Evolutionary conservation across 2,888 invertebrate genomes (phyloP).

Genomic region (Clanis bilineata): DNA sequence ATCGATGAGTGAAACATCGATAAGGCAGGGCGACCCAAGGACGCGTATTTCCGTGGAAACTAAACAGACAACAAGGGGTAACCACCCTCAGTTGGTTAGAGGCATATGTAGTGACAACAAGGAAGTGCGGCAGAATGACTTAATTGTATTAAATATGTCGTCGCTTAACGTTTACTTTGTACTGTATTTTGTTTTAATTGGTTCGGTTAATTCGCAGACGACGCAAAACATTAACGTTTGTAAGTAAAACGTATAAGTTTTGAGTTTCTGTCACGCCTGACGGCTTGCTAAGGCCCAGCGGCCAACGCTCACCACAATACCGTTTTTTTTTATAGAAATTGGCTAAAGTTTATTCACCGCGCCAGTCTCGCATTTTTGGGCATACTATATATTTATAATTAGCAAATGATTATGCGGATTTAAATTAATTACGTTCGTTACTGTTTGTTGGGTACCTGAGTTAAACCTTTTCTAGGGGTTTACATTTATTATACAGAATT

Average conservation of each 20-base stretch:
- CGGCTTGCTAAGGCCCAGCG: slow-evolving; percentile 18
- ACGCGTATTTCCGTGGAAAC: slow-evolving; percentile 70
- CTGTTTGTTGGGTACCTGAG: not conserved
- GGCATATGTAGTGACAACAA: slow-evolving; percentile 24
- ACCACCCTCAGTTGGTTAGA: slow-evolving; percentile 31
- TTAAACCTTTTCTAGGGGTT: not conserved
- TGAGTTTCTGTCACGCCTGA: slow-evolving; percentile 14
- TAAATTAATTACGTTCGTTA: not conserved
- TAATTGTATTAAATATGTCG: slow-evolving; percentile 30
- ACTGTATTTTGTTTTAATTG: slow-evolving; percentile 39
- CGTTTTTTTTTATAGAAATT: slow-evolving; percentile 15
- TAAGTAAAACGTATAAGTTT: slow-evolving; percentile 70
- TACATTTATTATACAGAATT: not conserved
- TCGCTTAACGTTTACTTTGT: slow-evolving; percentile 38
- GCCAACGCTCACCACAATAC: slow-evolving; percentile 14
- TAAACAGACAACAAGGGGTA: slow-evolving; percentile 47
- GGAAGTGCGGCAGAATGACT: slow-evolving; percentile 19
- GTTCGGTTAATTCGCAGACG: slow-evolving; percentile 74
- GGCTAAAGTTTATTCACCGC: slow-evolving; percentile 19
- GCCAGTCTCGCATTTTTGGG: slow-evolving; percentile 6
- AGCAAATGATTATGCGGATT: not conserved
- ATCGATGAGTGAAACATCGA: slow-evolving; percentile 58
- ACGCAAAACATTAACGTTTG: slow-evolving; percentile 88
- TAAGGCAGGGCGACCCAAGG: slow-evolving; percentile 62
- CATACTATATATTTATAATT: not conserved